Base-by-base conservation (phyloP, 2,113 vertebrate genomes). In the Callospermophilus lateralis region DNA sequence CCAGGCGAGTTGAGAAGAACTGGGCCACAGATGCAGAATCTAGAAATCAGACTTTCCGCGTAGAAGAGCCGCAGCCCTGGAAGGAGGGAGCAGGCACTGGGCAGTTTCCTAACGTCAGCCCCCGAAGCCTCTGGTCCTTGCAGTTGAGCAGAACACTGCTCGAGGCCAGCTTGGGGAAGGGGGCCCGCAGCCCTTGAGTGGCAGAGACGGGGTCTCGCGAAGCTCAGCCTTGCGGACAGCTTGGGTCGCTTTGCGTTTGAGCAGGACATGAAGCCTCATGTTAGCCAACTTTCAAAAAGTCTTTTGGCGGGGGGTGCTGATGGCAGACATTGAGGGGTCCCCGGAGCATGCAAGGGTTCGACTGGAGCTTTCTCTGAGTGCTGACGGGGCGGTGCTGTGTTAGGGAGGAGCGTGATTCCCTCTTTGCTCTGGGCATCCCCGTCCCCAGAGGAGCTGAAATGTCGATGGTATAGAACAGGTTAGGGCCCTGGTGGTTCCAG, bases 361-460 rank as follows among this genome's bases (percentile, higher is more conserved):
- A 32, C 48, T 55, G 67, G 65, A 63, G 6, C 24, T 68, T 84
- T 87, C 72, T 53, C 45, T 24, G 55, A 65, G 26, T 34, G 2
- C 15, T 1, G 8, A 63, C 34, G 55, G 63, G 42, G 20, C 5
- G 22, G 34, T 24, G 24, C 51, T 17, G 42, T 61, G 42, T 63
- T 74, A 32, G 58, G 42, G 42, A 4, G 13, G 63, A 39, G 20
- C 39, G 51, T 53, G 34, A 51, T 39, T 61, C 72, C 13, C 42
- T 19, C 2, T 37, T 90, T 17, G 51, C 32, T 6, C 48, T 0
- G 2, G 32, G 6, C 3, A 0, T 24, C 15, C 39, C 24, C 2
- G 28, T 15, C 20, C 26, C 32, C n/a, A 16, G 48, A 6, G 11
- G 13, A 12, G 4, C 45, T 80, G 7, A 22, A 3, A 1, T 0